These are phyloP conservation scores for Myzus persicae DNA, from an alignment of 1,140 invertebrate species.

Conservation along the genomic window DNA sequence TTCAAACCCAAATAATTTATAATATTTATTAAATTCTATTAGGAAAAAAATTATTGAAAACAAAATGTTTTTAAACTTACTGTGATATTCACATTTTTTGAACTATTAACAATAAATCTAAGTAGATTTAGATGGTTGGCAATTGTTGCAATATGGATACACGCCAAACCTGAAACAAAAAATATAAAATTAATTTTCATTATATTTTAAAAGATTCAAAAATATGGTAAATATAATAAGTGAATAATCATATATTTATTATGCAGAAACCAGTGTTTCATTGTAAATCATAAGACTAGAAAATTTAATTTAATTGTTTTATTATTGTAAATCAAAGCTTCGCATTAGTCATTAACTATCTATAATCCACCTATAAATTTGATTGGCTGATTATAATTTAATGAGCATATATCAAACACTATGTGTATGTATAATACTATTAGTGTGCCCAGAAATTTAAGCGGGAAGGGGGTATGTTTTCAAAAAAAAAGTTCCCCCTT, in stretches of 20 bases:
- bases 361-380: neutral
- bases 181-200: neutral
- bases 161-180: conserved; percentile 45
- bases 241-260: neutral
- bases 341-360: neutral
- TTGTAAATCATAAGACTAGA: neutral
- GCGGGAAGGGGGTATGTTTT: neutral
- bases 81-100: conserved; percentile 49
- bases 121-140: conserved; percentile 46
- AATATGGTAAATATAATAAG: neutral
- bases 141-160: conserved; percentile 55
- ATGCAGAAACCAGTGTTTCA: neutral
- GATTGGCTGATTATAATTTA: neutral
- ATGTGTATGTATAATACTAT: no score
- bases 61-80: neutral
- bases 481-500: neutral
- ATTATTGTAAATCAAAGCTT: neutral
- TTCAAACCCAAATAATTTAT: neutral
- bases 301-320: neutral
- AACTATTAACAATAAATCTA: conserved; percentile 33
- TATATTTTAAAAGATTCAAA: neutral
- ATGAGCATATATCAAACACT: neutral
- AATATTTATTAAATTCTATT: neutral
- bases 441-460: neutral
- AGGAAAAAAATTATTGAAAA: neutral